Conservation (phyloP, 1,140 invertebrate genomes). For the Aphaenogaster floridana region DNA sequence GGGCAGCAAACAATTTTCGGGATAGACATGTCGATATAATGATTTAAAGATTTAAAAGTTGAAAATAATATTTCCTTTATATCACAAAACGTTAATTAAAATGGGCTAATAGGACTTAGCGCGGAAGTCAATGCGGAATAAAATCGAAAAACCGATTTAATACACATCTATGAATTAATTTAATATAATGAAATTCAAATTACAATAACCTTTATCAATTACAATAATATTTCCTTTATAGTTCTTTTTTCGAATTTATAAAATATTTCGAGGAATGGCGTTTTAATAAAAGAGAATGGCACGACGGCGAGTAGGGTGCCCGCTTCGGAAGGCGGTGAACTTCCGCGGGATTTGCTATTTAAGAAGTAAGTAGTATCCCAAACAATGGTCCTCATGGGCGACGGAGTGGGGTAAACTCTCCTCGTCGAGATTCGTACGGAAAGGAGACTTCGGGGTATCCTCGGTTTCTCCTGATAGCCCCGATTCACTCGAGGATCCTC, state of each 20-base stretch:
- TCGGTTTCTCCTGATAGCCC: constrained; percentile 43
- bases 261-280: not conserved
- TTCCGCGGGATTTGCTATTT: constrained; percentile 9
- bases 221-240: not conserved
- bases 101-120: too few species aligned
- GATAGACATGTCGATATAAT: too few species aligned
- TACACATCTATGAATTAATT: too few species aligned
- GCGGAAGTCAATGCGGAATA: too few species aligned
- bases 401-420: not conserved
- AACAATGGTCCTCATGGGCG: constrained; percentile 21
- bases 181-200: too few species aligned
- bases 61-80: too few species aligned
- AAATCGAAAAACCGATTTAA: too few species aligned
- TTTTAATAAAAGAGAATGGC: constrained; percentile 21
- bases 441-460: constrained; percentile 4
- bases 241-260: not conserved
- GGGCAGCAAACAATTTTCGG: too few species aligned
- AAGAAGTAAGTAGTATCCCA: constrained; percentile 27
- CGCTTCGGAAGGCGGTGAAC: not conserved
- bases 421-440: constrained; percentile 28
- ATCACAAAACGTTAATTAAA: too few species aligned
- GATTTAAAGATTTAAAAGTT: too few species aligned
- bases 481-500: constrained; percentile 30
- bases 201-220: too few species aligned
- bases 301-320: not conserved